These are phyloP conservation scores for Trachymyrmex septentrionalis DNA, from an alignment of 1,140 invertebrate species.

Conservation along the genomic window DNA sequence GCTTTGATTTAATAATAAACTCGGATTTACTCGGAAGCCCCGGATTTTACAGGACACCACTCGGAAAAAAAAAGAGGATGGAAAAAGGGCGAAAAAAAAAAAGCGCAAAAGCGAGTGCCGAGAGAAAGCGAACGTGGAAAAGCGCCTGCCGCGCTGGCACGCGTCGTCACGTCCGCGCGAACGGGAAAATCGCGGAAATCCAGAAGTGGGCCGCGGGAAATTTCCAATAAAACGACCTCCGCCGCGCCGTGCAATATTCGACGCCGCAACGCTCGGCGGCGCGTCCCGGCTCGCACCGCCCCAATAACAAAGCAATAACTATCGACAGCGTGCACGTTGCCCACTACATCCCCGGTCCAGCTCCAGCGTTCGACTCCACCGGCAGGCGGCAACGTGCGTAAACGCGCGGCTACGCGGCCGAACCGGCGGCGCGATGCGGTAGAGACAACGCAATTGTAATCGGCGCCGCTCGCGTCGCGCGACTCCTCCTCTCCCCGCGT, in stretches of 20 bases:
- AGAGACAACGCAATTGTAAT: constrained; percentile 65
- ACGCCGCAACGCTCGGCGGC: constrained; percentile 25
- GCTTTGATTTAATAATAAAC: constrained; percentile 63
- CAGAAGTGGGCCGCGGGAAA: constrained; percentile 72
- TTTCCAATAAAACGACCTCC: constrained; percentile 76
- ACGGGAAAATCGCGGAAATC: constrained; percentile 70
- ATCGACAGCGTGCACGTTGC: constrained; percentile 70
- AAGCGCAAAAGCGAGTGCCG: constrained; percentile 31
- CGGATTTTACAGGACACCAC: constrained; percentile 52
- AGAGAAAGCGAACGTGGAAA: constrained; percentile 55
- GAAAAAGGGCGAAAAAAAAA: constrained; percentile 30
- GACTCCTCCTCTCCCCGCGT: neutral
- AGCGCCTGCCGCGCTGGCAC: constrained; percentile 61
- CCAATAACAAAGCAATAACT: constrained; percentile 78
- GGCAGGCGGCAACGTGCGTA: constrained; percentile 52
- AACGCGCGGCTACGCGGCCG: constrained; percentile 62
- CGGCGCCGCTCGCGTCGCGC: neutral
- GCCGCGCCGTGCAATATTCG: constrained; percentile 69
- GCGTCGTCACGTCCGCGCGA: constrained; percentile 68
- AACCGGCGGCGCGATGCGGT: neutral
- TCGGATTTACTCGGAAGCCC: constrained; percentile 46
- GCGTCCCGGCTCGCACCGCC: constrained; percentile 58
- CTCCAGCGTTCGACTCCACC: constrained; percentile 26
- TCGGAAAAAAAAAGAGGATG: constrained; percentile 34
- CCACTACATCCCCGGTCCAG: constrained; percentile 60